Base-by-base conservation (phyloP, 2,113 vertebrate species). In the Apteryx owenii region DNA sequence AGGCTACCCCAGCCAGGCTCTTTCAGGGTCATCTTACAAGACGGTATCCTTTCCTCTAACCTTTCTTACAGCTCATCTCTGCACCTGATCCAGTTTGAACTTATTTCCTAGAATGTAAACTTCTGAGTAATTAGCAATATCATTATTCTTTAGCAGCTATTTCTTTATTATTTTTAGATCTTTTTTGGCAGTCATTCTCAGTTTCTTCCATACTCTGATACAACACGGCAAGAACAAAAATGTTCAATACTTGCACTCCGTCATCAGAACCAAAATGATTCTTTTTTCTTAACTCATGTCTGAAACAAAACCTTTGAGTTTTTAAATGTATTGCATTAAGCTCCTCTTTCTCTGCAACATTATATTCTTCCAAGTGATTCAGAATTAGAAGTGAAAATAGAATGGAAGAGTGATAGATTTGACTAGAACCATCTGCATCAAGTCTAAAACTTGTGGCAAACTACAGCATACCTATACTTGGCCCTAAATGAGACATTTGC, bases 381-480 rank as follows among this genome's bases (percentile, higher is more conserved):
- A 26, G 73, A 73, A 46, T 3, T 60, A 38, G 29, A 85, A 73
- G 23, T 3, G 60, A 50, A 88, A 89, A 50, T 31, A 58, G 10
- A 16, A 23, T 13, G 51, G 22, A 71, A 68, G 71, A 82, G 16
- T 66, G 5, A 2, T n/a, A 42, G 21, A 42, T 53, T 62, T 85
- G 14, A 38, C 78, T 62, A 71, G 26, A 62, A 8, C 6, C 48
- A 69, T 51, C 38, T 73, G 9, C 8, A 79, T 71, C 19, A 56
- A 36, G 9, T 9, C 44, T 56, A 90, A 48, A 61, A 70, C 18
- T 21, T 75, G 23, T 60, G 36, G n/a, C 36, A 65, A 85, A 78
- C 42, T 6, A 31, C 10, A 42, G 8, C 1, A 0, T 44, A 44
- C 4, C 6, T 72, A 12, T n/a, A 21, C 7, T 42, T 66, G 28